phyloP scores from a whole-genome alignment of 2,888 invertebrate species.

The Unio delphinus region DNA sequence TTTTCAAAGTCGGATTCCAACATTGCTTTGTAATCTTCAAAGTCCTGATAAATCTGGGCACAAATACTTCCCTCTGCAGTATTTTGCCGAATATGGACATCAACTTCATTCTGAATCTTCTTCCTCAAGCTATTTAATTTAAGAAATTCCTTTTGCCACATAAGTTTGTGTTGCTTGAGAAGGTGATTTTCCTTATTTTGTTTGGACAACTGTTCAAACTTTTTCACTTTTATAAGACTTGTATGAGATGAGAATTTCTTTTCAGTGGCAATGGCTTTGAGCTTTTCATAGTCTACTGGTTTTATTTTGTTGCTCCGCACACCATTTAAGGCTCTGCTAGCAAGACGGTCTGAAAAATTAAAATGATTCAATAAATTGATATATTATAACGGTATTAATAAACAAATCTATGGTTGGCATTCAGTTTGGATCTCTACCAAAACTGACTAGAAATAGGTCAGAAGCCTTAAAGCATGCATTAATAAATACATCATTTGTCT shows the following conservation, averaged over 20 bases:
- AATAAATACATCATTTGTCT: too few species aligned
- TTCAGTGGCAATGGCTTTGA: slow-evolving; percentile 54
- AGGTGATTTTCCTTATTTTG: slow-evolving; percentile 65
- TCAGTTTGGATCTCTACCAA: too few species aligned
- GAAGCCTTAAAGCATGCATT: too few species aligned
- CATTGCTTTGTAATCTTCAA: slow-evolving; percentile 55
- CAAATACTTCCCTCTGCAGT: slow-evolving; percentile 34
- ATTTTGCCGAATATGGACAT: slow-evolving; percentile 45
- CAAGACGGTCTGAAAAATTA: slow-evolving; percentile 45
- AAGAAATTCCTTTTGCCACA: slow-evolving; percentile 68
- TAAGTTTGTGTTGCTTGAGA: slow-evolving; percentile 64
- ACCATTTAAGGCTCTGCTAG: slow-evolving; percentile 56
- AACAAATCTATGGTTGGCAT: too few species aligned
- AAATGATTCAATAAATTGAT: neutral
- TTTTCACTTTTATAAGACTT: slow-evolving; percentile 62
- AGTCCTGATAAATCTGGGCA: slow-evolving; percentile 52
- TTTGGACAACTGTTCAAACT: slow-evolving; percentile 62
- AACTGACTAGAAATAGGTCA: too few species aligned
- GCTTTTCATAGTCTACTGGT: slow-evolving; percentile 63
- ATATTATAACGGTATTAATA: too few species aligned
- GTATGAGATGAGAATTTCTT: slow-evolving; percentile 61
- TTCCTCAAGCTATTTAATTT: slow-evolving; percentile 57
- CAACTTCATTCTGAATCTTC: slow-evolving; percentile 54
- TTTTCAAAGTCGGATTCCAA: slow-evolving; percentile 53
- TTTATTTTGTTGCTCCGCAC: slow-evolving; percentile 62